Evolutionary conservation across 2,113 vertebrate species (phyloP), one percentile per base, ranked within the genome.

Genomic region (Laterallus jamaicensis): DNA sequence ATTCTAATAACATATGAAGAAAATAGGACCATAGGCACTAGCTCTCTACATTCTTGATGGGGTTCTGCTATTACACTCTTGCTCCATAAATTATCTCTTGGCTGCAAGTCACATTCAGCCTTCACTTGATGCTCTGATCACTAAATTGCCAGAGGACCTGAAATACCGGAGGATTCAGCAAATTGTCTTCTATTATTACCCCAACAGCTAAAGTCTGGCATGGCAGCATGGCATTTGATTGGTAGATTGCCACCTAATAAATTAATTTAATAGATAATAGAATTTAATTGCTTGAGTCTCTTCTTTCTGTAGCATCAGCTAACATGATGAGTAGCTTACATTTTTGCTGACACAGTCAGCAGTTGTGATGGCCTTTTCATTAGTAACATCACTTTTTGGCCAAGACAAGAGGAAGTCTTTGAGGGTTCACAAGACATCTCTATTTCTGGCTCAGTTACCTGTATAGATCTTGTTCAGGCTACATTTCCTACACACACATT

Each of bases 161-260:
- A 77, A 83, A 80, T 87, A 71, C 56, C 44, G 62, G 39, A 93
- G 47, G 58, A 93, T 95, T 97, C 95, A 93, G 82, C 89, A 81
- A 81, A n/a, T 21, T 93, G 37, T 78, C 89, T 67, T 89, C 58
- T 94, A 40, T 66, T 79, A 62, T 50, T 83, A 78, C 42, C 91
- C 44, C 77, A 70, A 56, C 22, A 93, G 87, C 80, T 90, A 11
- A 94, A 88, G 63, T 81, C 88, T 96, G 90, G 82, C 79, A 81
- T 1, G 0, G 50, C 49, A 97, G 75, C 37, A n/a, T 59, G 59
- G 32, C 69, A 95, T 73, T 94, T 86, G 95, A 93, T 92, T 95
- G 90, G 90, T 91, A 95, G 85, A 95, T 92, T 94, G 80, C 91
- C 82, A 95, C 88, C 56, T 91, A 93, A 93, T 95, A 95, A 97